Base-by-base conservation (phyloP, 2,888 invertebrate species). In the Harmothoe impar region DNA sequence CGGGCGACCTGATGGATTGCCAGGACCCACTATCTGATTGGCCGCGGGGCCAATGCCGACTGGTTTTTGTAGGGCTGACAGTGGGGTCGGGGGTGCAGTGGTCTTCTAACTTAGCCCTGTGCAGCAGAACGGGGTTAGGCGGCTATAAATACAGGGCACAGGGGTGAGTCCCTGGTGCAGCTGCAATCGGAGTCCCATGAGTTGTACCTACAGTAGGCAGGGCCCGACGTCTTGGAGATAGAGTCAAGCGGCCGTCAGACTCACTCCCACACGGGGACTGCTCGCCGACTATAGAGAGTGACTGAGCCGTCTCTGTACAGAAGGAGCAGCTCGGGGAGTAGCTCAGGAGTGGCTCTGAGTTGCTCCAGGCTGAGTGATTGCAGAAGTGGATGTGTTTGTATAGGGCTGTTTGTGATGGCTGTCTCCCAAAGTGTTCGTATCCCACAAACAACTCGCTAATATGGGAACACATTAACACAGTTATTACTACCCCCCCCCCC, bases 1-100 rank as follows among this genome's bases (percentile, higher is more conserved):
- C 72, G 72, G 25, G 72, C 72, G 25, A 72, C 15, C 72, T 72
- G 72, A 72, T 72, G 72, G 72, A 72, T 62, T 29, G 72, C 72
- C 72, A n/a, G 72, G 29, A 23, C 25, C 15, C 29, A 23, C 25
- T 72, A 72, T 72, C 72, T 72, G 72, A 72, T 72, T 72, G 72
- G n/a, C 72, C 72, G 72, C 7, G 17, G 72, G 72, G 72, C 72
- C 29, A 15, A 72, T 29, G 72, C 29, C n/a, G 20, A 25, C 72
- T 72, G 72, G 72, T 72, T 72, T 72, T 72, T 72, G 72, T 72
- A 72, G 29, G 3, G 15, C 29, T 72, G 72, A 72, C 72, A 72
- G 29, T 29, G n/a, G n/a, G 29, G 3, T 43, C n/a, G n/a, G 43
- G 10, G 43, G 43, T 10, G n/a, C 72, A 72, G 3, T 29, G 72